Percentiles rank a stretch among this genome's conserved stretches.
phyloP scores from a whole-genome alignment of 2,113 vertebrate species.

The Amphiprion ocellaris region DNA sequence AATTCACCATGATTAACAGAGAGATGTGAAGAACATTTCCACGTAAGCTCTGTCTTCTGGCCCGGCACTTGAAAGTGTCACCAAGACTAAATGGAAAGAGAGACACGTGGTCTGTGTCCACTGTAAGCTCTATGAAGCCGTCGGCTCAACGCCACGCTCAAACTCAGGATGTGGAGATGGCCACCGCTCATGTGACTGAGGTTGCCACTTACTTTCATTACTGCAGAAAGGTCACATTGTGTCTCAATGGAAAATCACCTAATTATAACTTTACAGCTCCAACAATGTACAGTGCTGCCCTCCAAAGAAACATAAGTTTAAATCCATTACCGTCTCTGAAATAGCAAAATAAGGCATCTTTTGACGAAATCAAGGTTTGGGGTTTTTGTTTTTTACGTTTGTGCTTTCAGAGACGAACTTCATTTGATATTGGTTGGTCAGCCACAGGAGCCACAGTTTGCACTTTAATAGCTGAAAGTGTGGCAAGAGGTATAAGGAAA shows the following conservation, averaged over 20 bases:
- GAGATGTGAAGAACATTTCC: conserved; percentile 21
- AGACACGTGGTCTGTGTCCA: conserved; percentile 52
- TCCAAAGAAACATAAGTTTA: conserved; percentile 31
- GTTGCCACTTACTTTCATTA: conserved; percentile 77
- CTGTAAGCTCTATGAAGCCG: conserved; percentile 69
- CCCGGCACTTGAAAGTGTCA: conserved; percentile 29
- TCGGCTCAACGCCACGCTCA: conserved; percentile 68
- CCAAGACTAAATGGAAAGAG: conserved; percentile 61
- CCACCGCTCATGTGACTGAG: conserved; percentile 73
- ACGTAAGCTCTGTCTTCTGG: conserved; percentile 13
- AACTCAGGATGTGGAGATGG: conserved; percentile 53
- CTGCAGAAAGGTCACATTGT: conserved; percentile 83
- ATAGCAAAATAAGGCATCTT: conserved; percentile 5
- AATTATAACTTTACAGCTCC: conserved; percentile 81
- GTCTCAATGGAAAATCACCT: conserved; percentile 79
- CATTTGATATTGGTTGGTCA: not conserved
- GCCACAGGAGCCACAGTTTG: not conserved
- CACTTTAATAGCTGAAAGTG: conserved; percentile 3
- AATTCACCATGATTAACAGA: conserved; percentile 48
- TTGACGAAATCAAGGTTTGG: not conserved
- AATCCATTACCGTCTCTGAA: conserved; percentile 28
- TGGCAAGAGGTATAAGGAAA: not conserved
- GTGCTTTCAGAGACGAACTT: no score
- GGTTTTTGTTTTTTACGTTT: not conserved
- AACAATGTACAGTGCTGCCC: conserved; percentile 51